A percentile compares a stretch with the other conserved stretches of the same genome.
phyloP scores from a whole-genome alignment of 2,797 vertebrate genomes.

The Catamblyrhynchus diadema region DNA sequence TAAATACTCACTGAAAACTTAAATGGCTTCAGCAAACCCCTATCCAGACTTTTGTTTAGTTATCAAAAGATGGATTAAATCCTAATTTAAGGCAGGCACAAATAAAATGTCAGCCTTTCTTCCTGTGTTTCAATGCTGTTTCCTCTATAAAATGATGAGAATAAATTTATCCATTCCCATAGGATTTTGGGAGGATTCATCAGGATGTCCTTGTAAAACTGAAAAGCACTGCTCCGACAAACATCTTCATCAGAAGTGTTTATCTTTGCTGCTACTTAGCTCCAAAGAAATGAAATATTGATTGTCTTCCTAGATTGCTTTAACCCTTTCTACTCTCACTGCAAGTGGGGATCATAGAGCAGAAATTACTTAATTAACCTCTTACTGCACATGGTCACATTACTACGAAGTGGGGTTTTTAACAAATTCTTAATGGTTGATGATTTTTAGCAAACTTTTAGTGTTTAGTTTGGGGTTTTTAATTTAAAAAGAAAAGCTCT shows the following conservation, averaged over 20 bases:
- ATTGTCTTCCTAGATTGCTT: neutral
- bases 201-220: neutral
- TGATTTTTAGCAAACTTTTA: neutral
- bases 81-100: neutral
- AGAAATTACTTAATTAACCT: neutral
- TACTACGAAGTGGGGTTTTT: neutral
- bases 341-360: neutral
- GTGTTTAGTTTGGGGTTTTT: neutral
- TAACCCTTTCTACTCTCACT: neutral
- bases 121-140: neutral
- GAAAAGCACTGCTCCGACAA: neutral
- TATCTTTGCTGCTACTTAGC: neutral
- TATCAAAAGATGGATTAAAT: neutral
- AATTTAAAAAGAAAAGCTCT: neutral
- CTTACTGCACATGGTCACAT: neutral
- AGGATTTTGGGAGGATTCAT: neutral
- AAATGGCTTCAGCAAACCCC: neutral
- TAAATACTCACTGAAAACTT: neutral
- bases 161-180: neutral
- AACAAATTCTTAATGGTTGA: neutral
- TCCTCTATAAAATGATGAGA: neutral
- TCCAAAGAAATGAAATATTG: slow-evolving; percentile 24
- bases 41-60: neutral
- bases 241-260: slow-evolving; percentile 1
- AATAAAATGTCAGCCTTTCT: neutral